A percentile compares a stretch with the other conserved stretches of the same genome.
Conservation (phyloP, 2,888 invertebrate genomes). For the Trichogramma dendrolimi region DNA sequence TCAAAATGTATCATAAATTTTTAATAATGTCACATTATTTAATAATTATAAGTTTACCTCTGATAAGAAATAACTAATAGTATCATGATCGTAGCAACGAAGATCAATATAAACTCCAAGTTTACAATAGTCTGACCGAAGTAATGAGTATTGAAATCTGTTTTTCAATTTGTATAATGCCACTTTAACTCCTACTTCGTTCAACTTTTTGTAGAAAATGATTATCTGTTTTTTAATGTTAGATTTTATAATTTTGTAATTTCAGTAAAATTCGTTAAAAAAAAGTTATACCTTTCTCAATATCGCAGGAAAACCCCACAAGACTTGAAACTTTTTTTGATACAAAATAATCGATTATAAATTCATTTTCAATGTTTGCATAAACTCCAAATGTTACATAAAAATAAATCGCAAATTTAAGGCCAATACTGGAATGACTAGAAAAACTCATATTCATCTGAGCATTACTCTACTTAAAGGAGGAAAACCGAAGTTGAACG, state of each 20-base stretch:
- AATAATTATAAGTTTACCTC: not conserved
- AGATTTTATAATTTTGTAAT: too few relatives aligned
- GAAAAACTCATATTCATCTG: too few relatives aligned
- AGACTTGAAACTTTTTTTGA: constrained; percentile 11
- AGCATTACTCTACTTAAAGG: too few relatives aligned
- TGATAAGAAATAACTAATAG: not conserved
- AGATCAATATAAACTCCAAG: constrained; percentile 7
- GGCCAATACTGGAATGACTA: too few relatives aligned
- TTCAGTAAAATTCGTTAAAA: not conserved
- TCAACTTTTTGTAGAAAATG: not conserved
- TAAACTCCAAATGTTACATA: too few relatives aligned
- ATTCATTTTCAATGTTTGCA: constrained; percentile 4
- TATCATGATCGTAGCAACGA: not conserved
- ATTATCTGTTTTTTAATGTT: too few relatives aligned
- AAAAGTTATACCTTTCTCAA: constrained; percentile 3
- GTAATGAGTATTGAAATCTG: too few relatives aligned
- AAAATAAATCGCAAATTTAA: too few relatives aligned
- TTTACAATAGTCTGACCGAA: not conserved
- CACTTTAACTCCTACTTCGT: not conserved
- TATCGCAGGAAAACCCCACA: constrained; percentile 12
- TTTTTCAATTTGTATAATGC: not conserved
- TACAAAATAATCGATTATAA: constrained; percentile 18
- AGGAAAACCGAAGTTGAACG: too few relatives aligned
- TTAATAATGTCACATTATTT: not conserved
- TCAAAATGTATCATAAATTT: not conserved